These are phyloP conservation scores for Numenius phaeopus DNA, from an alignment of 2,797 vertebrate genomes.

Conservation along the genomic window DNA sequence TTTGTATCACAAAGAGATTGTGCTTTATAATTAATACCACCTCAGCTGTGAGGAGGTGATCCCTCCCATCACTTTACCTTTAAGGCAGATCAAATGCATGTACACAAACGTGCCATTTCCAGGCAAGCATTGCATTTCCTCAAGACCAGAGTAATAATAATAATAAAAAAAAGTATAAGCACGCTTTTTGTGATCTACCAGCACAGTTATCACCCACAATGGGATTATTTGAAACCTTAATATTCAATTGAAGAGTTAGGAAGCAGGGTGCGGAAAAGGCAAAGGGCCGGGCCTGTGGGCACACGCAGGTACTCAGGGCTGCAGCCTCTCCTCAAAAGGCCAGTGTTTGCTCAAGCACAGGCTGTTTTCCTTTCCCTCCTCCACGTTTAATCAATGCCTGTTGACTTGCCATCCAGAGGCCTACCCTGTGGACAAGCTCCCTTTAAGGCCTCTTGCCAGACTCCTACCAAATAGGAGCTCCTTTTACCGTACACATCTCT, in stretches of 20 bases:
- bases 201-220: not conserved
- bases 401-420: not conserved
- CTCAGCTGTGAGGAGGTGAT: not conserved
- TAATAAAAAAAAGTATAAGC: not conserved
- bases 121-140: not conserved
- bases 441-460: not conserved
- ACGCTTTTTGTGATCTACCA: not conserved
- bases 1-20: not conserved
- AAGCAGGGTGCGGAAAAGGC: not conserved
- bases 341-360: not conserved
- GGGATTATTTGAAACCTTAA: not conserved
- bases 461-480: not conserved
- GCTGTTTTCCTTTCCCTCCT: not conserved
- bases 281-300: not conserved
- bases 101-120: not conserved
- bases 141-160: not conserved
- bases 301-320: rapidly evolving
- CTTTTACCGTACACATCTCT: not conserved
- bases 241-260: not conserved
- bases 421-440: rapidly evolving
- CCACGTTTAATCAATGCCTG: not conserved
- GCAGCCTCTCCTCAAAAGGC: not conserved
- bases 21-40: not conserved
- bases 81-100: not conserved
- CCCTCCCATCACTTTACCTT: not conserved